phyloP scores from a whole-genome alignment of 2,797 vertebrate species.

The Rhynchonycteris naso region DNA sequence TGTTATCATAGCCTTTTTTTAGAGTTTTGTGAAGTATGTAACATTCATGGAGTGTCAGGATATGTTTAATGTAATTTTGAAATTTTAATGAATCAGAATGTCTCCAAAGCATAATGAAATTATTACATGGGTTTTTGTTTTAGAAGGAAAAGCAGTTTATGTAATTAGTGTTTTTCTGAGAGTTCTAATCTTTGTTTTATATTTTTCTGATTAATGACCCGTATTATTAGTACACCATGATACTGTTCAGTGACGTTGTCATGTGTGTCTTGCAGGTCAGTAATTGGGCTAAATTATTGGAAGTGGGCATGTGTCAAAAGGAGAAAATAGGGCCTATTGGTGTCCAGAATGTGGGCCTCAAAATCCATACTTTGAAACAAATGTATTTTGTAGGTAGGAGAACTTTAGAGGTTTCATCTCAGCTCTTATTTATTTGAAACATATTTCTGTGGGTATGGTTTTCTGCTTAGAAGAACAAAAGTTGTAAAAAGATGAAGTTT shows the following conservation, averaged over 20 bases:
- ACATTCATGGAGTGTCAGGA: not conserved
- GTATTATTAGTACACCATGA: not conserved
- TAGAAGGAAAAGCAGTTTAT: constrained; percentile 13
- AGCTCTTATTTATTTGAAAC: constrained; percentile 12
- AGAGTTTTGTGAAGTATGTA: not conserved
- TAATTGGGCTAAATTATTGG: not conserved
- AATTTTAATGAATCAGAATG: not conserved
- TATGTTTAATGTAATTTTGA: constrained; percentile 37
- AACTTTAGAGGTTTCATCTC: not conserved
- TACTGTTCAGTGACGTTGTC: not conserved
- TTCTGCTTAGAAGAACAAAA: constrained; percentile 43
- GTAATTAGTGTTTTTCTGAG: constrained; percentile 25
- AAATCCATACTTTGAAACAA: not conserved
- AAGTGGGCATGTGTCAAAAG: not conserved
- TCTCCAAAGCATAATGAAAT: constrained; percentile 31
- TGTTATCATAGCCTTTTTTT: not conserved
- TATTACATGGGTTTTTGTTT: constrained; percentile 29
- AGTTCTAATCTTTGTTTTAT: not conserved
- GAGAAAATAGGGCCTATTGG: not conserved
- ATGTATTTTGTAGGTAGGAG: not conserved
- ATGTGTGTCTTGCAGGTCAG: not conserved
- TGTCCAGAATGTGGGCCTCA: not conserved
- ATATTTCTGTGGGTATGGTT: not conserved
- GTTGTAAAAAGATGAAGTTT: constrained; percentile 20
- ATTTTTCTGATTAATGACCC: constrained; percentile 14